Evolutionary conservation across 2,797 vertebrate genomes (phyloP).

Genomic region (Oreochromis mossambicus): DNA sequence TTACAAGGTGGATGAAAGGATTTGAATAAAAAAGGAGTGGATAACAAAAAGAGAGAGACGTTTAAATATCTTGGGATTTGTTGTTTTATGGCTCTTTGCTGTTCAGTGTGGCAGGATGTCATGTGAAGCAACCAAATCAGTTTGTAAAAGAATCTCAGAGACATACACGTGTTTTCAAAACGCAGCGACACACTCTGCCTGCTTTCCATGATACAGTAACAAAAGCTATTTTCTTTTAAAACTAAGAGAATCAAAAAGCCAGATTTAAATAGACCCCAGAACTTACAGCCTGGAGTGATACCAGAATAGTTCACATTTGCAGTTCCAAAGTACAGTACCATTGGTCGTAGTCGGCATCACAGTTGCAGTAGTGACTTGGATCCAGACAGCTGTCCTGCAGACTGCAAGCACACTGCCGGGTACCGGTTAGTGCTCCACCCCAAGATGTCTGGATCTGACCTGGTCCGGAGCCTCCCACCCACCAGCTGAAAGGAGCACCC

Average conservation of each 20-base stretch:
- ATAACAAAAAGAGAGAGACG: not conserved
- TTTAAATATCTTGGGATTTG: conserved; percentile 5
- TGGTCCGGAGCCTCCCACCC: conserved; percentile 84
- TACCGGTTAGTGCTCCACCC: conserved; percentile 83
- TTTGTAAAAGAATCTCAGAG: not conserved
- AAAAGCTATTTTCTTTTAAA: not conserved
- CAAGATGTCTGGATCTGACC: conserved; percentile 87
- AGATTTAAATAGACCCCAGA: not conserved
- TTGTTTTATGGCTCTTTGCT: not conserved
- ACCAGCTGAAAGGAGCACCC: conserved; percentile 88
- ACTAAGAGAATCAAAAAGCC: not conserved
- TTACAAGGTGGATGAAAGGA: not conserved
- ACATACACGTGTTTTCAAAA: not conserved
- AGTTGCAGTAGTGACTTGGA: conserved; percentile 87
- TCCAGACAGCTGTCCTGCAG: conserved; percentile 84
- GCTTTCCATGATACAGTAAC: not conserved
- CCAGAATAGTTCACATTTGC: not conserved
- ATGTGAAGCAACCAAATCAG: not conserved
- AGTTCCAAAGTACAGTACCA: conserved; percentile 77
- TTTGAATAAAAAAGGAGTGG: conserved; percentile 14
- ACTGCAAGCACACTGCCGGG: conserved; percentile 85
- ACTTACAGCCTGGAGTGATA: not conserved
- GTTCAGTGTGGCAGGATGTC: not conserved
- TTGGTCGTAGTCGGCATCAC: conserved; percentile 86
- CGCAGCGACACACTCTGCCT: not conserved